phyloP scores from a whole-genome alignment of 2,888 invertebrate species.

The Ganaspis brasiliensis region DNA sequence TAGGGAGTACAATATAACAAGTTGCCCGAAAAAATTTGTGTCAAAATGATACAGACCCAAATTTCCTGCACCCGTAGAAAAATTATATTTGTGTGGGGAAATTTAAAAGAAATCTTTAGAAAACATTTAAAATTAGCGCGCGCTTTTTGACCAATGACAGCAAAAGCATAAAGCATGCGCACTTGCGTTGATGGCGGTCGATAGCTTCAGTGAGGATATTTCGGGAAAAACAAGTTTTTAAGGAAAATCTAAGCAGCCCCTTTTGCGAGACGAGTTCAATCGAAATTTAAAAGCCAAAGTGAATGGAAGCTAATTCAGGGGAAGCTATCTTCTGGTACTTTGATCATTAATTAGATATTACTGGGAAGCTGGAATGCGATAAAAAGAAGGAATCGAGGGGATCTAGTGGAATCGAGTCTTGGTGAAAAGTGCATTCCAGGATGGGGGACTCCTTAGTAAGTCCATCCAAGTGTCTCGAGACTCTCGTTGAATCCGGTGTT shows the following conservation, averaged over 20 bases:
- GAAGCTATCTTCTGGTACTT: constrained; percentile 20
- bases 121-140: too few species aligned
- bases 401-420: constrained; percentile 62
- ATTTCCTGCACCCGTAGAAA: too few species aligned
- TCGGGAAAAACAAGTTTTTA: too few species aligned
- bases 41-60: too few species aligned
- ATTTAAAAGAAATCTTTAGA: too few species aligned
- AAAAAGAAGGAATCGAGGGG: constrained; percentile 56
- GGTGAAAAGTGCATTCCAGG: constrained; percentile 62
- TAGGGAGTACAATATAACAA: too few species aligned
- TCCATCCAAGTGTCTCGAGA: constrained; percentile 61
- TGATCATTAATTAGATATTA: constrained; percentile 43
- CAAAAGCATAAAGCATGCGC: too few species aligned
- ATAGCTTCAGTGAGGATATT: too few species aligned
- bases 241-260: not conserved
- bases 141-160: too few species aligned
- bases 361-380: constrained; percentile 48
- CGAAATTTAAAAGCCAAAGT: not conserved
- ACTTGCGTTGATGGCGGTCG: too few species aligned
- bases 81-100: too few species aligned
- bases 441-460: constrained; percentile 56
- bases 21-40: too few species aligned
- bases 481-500: constrained; percentile 57
- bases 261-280: not conserved
- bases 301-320: constrained; percentile 2